phyloP scores from a whole-genome alignment of 1,140 invertebrate species.

The Gyrodactylus bullatarudis region DNA sequence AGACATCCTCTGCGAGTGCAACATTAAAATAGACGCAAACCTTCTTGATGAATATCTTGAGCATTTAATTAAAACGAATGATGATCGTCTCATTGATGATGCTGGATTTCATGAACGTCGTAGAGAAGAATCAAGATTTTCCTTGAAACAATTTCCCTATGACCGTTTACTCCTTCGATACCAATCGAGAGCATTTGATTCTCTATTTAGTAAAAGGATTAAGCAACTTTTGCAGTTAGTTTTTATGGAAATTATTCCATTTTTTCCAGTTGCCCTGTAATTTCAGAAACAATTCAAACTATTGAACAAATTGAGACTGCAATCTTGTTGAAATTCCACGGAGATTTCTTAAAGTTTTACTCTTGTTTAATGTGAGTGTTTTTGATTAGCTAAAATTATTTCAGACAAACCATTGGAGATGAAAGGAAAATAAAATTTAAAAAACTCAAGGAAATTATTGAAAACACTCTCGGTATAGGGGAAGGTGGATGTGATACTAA shows the following conservation, averaged over 20 bases:
- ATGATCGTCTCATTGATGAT: neutral
- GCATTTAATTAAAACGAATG: neutral
- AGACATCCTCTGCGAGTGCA: neutral
- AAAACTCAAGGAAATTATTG: neutral
- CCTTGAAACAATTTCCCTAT: neutral
- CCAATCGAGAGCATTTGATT: neutral
- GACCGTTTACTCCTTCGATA: neutral
- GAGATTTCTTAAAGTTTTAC: neutral
- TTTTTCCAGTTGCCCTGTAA: neutral
- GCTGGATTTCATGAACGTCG: neutral
- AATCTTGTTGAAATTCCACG: neutral
- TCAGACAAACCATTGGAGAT: too few species aligned
- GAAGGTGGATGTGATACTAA: too few species aligned
- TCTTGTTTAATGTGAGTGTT: neutral
- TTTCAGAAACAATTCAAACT: neutral
- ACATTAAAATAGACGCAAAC: neutral
- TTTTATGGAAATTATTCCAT: neutral
- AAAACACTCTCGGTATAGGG: too few species aligned
- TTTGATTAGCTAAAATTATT: neutral
- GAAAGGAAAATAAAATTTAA: neutral
- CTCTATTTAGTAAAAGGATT: neutral
- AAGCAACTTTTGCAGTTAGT: neutral
- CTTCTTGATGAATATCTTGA: neutral
- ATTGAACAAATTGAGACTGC: neutral
- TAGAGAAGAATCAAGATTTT: neutral